Percentiles rank a stretch among this genome's conserved stretches.
These are phyloP conservation scores for Sebastes cheni DNA, from an alignment of 2,797 vertebrate genomes.

Conservation along the genomic window DNA sequence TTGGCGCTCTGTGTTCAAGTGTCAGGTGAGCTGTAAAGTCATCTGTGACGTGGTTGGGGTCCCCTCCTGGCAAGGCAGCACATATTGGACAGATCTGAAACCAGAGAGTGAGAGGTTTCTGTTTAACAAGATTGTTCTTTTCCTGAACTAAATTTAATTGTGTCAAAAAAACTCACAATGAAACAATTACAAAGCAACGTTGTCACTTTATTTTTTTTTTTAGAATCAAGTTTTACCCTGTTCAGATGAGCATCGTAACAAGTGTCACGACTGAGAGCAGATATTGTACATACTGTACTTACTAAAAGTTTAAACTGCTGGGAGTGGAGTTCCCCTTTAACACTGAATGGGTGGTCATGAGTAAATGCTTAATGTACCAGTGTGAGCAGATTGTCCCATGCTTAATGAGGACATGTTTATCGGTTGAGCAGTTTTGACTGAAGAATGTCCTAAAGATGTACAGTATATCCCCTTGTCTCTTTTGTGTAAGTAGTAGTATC, in stretches of 20 bases:
- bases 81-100: constrained; percentile 98
- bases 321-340: too few relatives aligned
- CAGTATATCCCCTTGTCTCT: background rate
- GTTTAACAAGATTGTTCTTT: background rate
- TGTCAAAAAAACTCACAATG: background rate
- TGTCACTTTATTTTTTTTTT: background rate
- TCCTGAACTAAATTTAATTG: background rate
- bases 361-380: too few relatives aligned
- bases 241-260: background rate
- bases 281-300: background rate
- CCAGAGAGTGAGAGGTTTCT: background rate
- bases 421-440: too few relatives aligned
- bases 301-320: too few relatives aligned
- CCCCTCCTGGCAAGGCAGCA: constrained; percentile 97
- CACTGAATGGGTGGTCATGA: too few relatives aligned
- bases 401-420: too few relatives aligned
- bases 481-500: background rate
- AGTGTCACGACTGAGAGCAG: background rate
- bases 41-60: constrained; percentile 99
- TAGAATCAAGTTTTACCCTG: background rate
- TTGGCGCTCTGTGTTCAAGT: constrained; percentile 99
- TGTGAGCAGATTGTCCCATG: too few relatives aligned
- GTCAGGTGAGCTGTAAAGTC: constrained; percentile 99
- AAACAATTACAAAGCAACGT: background rate
- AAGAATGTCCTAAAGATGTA: too few relatives aligned